Base-by-base conservation (phyloP, 2,797 vertebrate genomes). In the Echiichthys vipera region DNA sequence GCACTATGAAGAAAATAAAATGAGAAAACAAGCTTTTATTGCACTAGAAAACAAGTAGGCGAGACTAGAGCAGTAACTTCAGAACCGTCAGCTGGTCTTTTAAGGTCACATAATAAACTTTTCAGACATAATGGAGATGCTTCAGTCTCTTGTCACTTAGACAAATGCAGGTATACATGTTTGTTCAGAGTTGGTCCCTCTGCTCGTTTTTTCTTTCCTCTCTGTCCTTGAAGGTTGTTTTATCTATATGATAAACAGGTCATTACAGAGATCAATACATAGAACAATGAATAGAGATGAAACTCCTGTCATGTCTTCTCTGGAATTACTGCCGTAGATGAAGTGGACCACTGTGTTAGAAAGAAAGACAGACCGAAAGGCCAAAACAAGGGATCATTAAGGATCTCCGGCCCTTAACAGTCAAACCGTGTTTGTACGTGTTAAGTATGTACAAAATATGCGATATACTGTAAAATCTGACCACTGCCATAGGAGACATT, bases 161-260 rank as follows among this genome's bases (percentile, higher is more conserved):
- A 43, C 53, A 47, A 34, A 34, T 56, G 36, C 10, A 15, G 17
- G 22, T 40, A 45, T 46, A 17, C 24, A 20, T 47, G 6, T 27
- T 51, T 22, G 18, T n/a, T n/a, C n/a, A n/a, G n/a, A n/a, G n/a
- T n/a, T n/a, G n/a, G n/a, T n/a, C n/a, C n/a, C n/a, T n/a, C n/a
- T n/a, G n/a, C n/a, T n/a, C n/a, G n/a, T n/a, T n/a, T n/a, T n/a
- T n/a, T 15, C 4, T 24, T 43, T 25, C 7, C 25, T 27, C 12
- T 50, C 17, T 51, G 25, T n/a, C 15, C 4, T 15, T 34, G 10
- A 47, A 42, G 2, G 18, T 54, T 2, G 20, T 50, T 55, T n/a
- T 8, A 61, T 22, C 30, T 25, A 65, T 36, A 46, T 66, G 66
- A 74, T 63, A 54, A 58, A 54, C 34, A 36, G 24, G 17, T 46